Evolutionary conservation across 2,113 vertebrate genomes (phyloP), one percentile per base, ranked within the genome.

Genomic region (Syngnathoides biaculeatus): DNA sequence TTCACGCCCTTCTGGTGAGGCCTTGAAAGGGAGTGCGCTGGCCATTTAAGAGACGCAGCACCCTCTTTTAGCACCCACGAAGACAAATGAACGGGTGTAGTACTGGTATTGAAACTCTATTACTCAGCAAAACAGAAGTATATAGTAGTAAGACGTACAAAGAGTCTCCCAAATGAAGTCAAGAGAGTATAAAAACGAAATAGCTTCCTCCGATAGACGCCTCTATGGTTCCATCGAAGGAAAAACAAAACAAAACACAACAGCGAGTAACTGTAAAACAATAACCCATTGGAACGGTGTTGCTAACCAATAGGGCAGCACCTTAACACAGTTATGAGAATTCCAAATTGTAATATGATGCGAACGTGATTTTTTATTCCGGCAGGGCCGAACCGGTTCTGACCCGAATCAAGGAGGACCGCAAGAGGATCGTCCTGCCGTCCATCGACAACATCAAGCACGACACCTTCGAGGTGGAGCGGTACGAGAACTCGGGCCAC

Each of bases 371-470:
- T 35, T 35, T 3, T 5, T 35, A 35, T 35, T 35, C 30, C 48
- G 11, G 20, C 48, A 99, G 97, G 97, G 95, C 96, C 0, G 96
- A 99, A 84, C 97, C 96, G 0, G 94, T 97, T 39, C 93, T 99
- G 0, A 94, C 94, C 1, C 91, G 97, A 58, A 97, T 99, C 80
- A 96, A 96, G 82, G 95, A 98, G 20, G 93, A 98, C 78, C 86
- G 89, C 70, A 94, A 82, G 71, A 93, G 95, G 55, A 95, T 99
- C 64, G 93, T 99, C 75, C 89, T 98, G 27, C 96, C 97, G 0
- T 98, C 96, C 57, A 97, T 99, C 1, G 97, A 99, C 89, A 99
- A 99, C 92, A 98, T 98, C 90, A 96, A 95, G 68, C 93, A 98
- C 50, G 95, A 98, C 76, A 95, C 93, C 1, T 97, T 99, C 0